Evolutionary conservation across 1,140 invertebrate species (phyloP).

Genomic region (Tetramorium simillimum): DNA sequence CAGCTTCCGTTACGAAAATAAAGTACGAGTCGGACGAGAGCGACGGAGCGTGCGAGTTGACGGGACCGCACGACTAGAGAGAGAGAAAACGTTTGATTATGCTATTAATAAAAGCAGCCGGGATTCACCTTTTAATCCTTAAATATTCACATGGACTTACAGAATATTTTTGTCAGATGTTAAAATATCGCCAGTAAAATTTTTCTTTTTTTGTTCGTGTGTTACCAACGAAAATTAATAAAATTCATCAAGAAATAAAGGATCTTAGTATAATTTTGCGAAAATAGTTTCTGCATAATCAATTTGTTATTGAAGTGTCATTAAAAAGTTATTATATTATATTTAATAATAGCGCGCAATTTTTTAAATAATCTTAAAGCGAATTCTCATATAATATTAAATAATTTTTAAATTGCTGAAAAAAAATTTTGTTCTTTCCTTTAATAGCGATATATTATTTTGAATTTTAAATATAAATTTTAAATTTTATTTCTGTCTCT

Average conservation of each 20-base stretch:
- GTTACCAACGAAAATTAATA: not conserved
- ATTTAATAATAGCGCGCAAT: not conserved
- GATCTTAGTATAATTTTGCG: not conserved
- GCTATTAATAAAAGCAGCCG: conserved; percentile 60
- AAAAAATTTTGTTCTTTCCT: not conserved
- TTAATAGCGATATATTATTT: not conserved
- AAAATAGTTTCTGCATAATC: not conserved
- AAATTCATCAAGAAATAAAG: not conserved
- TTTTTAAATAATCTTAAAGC: not conserved
- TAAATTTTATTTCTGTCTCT: not conserved
- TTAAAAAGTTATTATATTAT: not conserved
- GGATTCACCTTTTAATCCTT: conserved; percentile 5
- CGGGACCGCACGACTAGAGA: conserved; percentile 39
- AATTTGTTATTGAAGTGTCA: not conserved
- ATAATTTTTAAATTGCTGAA: not conserved
- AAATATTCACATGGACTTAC: conserved; percentile 21
- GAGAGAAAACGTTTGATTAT: conserved; percentile 57
- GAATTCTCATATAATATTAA: not conserved
- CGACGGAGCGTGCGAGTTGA: conserved; percentile 67
- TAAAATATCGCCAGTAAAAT: conserved; percentile 8
- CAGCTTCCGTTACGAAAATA: conserved; percentile 77
- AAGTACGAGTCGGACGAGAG: conserved; percentile 58
- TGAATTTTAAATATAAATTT: not conserved
- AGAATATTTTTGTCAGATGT: not conserved
- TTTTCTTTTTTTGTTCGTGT: not conserved